phyloP scores from a whole-genome alignment of 2,797 vertebrate genomes.

The Dryobates pubescens region DNA sequence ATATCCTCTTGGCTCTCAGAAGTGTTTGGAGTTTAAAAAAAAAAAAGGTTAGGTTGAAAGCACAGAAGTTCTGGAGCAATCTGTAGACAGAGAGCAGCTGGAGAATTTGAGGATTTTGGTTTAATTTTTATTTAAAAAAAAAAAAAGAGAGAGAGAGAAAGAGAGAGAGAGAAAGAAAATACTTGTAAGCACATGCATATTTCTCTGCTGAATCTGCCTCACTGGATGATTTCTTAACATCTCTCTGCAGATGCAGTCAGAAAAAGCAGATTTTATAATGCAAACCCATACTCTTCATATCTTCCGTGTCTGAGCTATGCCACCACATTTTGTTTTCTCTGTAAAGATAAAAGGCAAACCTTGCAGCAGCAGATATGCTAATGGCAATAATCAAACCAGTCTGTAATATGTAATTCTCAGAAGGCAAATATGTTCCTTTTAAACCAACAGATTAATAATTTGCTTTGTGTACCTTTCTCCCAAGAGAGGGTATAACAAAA shows the following conservation, averaged over 20 bases:
- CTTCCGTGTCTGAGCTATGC: background rate
- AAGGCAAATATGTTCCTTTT: background rate
- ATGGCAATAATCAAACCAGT: background rate
- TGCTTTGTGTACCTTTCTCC: conserved; percentile 15
- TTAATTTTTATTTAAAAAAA: background rate
- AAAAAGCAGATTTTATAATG: background rate
- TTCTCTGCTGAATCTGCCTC: background rate
- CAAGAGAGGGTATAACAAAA: background rate
- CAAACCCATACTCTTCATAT: background rate
- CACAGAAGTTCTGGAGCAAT: background rate
- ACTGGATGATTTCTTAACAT: background rate
- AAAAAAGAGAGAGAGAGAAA: no score
- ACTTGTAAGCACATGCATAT: background rate
- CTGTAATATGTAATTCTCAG: background rate
- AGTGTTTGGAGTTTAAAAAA: background rate
- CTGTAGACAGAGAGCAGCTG: background rate
- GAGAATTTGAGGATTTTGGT: background rate
- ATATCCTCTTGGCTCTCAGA: background rate
- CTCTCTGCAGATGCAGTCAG: background rate
- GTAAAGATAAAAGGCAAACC: background rate
- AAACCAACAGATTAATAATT: background rate
- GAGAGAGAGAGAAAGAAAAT: fast-evolving
- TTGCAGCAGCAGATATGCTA: background rate
- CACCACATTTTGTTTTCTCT: background rate
- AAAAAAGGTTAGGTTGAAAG: background rate